A percentile compares a stretch with the other conserved stretches of the same genome.
Evolutionary conservation across 2,113 vertebrate genomes (phyloP).

Genomic region (Atherinomorus stipes): DNA sequence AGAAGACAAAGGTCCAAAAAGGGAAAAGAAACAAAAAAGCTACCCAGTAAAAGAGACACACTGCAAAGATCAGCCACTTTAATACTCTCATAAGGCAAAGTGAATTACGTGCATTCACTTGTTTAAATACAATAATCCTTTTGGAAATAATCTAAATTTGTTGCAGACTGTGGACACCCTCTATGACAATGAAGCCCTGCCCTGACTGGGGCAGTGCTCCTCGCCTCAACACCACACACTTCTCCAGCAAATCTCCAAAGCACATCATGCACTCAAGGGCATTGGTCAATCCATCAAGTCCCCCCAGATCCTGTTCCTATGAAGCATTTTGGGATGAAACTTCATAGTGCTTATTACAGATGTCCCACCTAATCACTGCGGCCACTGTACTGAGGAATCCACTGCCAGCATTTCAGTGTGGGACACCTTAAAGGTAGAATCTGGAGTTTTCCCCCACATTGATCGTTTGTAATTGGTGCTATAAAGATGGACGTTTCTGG

Average conservation of each 20-base stretch:
- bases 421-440: background rate
- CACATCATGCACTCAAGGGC: background rate
- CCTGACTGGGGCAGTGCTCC: background rate
- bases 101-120: background rate
- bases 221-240: too few species aligned
- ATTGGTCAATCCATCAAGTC: background rate
- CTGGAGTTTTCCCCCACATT: too few species aligned
- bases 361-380: background rate
- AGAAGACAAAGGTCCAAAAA: background rate
- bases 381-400: background rate
- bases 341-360: background rate
- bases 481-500: too few species aligned
- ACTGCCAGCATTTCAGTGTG: background rate
- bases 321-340: background rate
- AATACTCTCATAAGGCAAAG: background rate
- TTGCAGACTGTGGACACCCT: background rate
- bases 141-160: background rate
- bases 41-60: background rate
- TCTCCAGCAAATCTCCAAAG: background rate
- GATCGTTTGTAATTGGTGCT: too few species aligned
- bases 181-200: background rate
- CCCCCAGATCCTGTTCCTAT: background rate
- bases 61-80: background rate
- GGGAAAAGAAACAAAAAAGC: background rate
- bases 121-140: background rate